Evolutionary conservation across 2,113 vertebrate genomes (phyloP).

Genomic region (Heterotis niloticus): DNA sequence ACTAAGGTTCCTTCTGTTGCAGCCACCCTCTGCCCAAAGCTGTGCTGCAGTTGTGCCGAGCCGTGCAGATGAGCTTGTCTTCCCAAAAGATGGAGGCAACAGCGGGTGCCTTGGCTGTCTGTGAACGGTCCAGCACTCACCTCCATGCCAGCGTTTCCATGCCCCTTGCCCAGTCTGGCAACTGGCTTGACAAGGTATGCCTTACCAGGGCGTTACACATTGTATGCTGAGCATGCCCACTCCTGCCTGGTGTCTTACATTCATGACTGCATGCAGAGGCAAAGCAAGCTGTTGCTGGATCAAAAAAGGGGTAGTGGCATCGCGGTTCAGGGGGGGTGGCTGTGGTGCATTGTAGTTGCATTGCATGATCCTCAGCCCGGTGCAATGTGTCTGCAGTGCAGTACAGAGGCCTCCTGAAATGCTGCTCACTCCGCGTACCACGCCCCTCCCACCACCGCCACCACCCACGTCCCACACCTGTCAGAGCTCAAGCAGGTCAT

Average conservation of each 20-base stretch:
- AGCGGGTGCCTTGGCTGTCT: conserved; percentile 71
- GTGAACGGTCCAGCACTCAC: conserved; percentile 83
- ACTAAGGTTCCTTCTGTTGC: conserved; percentile 34
- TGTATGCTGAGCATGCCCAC: neutral
- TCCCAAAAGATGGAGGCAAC: conserved; percentile 81
- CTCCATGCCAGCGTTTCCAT: conserved; percentile 80
- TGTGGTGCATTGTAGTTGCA: conserved; percentile 99
- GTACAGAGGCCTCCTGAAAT: conserved; percentile 73
- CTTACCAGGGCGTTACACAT: too few relatives aligned
- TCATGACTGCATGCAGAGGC: neutral
- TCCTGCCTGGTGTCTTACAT: neutral
- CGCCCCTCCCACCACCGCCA: neutral
- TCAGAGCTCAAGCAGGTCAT: neutral
- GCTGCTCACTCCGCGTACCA: conserved; percentile 50
- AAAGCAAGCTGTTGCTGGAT: conserved; percentile 38
- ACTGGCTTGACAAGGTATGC: conserved; percentile 78
- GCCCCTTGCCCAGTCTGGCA: conserved; percentile 58
- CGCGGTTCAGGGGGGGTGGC: conserved; percentile 42
- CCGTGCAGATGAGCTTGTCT: conserved; percentile 79
- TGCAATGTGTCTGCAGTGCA: conserved; percentile 98
- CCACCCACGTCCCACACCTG: neutral
- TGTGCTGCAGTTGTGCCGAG: conserved; percentile 78
- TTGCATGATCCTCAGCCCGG: conserved; percentile 83
- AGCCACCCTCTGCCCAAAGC: conserved; percentile 87
- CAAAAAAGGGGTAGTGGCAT: conserved; percentile 50